phyloP scores from a whole-genome alignment of 2,113 vertebrate species.

The Tenrec ecaudatus region DNA sequence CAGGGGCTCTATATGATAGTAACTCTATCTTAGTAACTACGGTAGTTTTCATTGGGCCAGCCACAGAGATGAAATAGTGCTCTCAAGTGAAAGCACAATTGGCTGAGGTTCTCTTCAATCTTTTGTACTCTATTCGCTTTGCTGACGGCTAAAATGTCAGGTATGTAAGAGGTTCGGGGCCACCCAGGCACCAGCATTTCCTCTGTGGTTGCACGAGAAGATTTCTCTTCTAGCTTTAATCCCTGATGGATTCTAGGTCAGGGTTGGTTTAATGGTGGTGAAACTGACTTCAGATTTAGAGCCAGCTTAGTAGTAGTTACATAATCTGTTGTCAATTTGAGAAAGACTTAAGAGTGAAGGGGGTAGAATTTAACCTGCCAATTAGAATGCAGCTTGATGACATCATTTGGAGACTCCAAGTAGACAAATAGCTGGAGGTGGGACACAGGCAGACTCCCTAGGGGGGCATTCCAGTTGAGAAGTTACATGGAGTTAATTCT shows the following conservation, averaged over 20 bases:
- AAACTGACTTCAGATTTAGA: not conserved
- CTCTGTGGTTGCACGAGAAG: not conserved
- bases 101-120: not conserved
- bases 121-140: not conserved
- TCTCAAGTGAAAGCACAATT: not conserved
- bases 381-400: too few species aligned
- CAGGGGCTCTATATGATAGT: not conserved
- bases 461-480: too few species aligned
- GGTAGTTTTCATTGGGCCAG: not conserved
- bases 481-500: too few species aligned
- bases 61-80: not conserved
- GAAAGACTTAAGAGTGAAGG: too few species aligned
- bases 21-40: not conserved
- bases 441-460: too few species aligned
- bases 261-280: too few species aligned
- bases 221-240: too few species aligned
- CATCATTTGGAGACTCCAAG: too few species aligned
- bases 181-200: not conserved
- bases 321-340: too few species aligned
- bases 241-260: not conserved
- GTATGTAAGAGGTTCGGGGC: not conserved
- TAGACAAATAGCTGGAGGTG: too few species aligned
- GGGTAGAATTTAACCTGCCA: too few species aligned
- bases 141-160: not conserved
- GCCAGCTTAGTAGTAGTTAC: too few species aligned